Conservation (phyloP, 1,140 invertebrate genomes). For the Batillaria attramentaria region DNA sequence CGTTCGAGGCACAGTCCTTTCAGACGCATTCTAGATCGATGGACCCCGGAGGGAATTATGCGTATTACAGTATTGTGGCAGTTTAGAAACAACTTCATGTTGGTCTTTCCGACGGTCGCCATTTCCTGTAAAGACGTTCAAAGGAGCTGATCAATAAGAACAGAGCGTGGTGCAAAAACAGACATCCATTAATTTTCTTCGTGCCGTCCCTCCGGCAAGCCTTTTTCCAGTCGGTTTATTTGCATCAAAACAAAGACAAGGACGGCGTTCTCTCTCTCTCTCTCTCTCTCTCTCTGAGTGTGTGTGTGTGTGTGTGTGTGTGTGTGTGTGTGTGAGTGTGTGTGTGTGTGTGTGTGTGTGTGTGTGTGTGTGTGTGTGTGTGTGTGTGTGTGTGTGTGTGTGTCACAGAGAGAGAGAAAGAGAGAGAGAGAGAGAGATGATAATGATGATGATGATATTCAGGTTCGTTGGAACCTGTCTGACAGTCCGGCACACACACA, state of each 20-base stretch:
- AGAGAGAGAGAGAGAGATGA: conserved; percentile 6
- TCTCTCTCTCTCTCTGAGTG: background rate
- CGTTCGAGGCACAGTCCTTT: background rate
- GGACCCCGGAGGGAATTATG: background rate
- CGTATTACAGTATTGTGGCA: background rate
- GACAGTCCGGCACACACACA: background rate
- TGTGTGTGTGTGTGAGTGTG: conserved; percentile 18
- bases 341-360: conserved; percentile 9
- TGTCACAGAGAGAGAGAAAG: conserved; percentile 7
- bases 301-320: conserved; percentile 16
- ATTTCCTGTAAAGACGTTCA: no score
- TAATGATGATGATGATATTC: background rate
- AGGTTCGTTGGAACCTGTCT: background rate
- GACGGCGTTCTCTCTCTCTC: background rate
- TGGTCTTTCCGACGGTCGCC: no score
- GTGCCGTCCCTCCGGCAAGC: background rate
- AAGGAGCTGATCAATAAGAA: background rate
- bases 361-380: conserved; percentile 18
- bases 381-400: conserved; percentile 15
- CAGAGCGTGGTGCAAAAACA: background rate
- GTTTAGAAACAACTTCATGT: background rate
- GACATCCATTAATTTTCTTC: background rate
- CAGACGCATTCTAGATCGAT: background rate
- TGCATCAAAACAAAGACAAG: no score
- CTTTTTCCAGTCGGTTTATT: background rate